Percentiles rank a stretch among this genome's conserved stretches.
Evolutionary conservation across 2,797 vertebrate genomes (phyloP).

Genomic region (Neosalanx taihuensis): DNA sequence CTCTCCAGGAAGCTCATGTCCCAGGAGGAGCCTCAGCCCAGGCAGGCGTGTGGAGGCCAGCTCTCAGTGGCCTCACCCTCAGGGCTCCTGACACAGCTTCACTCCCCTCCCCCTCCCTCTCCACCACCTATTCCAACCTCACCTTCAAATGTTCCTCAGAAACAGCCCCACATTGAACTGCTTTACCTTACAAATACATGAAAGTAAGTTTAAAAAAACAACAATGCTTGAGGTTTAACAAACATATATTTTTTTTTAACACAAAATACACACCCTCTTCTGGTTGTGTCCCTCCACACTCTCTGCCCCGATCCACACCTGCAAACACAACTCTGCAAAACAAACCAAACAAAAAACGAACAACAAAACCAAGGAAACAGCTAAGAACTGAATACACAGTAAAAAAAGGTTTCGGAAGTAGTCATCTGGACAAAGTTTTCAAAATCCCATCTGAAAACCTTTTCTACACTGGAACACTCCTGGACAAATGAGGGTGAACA

Average conservation of each 20-base stretch:
- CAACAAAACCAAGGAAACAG: neutral
- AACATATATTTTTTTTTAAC: too few relatives aligned
- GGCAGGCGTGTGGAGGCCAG: slow-evolving; percentile 50
- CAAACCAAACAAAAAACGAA: slow-evolving; percentile 5
- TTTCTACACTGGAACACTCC: too few relatives aligned
- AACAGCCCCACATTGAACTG: neutral
- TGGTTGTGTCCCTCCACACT: slow-evolving; percentile 7
- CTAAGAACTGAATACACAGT: neutral
- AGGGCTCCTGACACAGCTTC: slow-evolving; percentile 8
- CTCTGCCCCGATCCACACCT: slow-evolving; percentile 18
- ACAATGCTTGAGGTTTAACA: too few relatives aligned
- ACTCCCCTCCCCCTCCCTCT: neutral
- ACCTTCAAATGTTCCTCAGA: neutral
- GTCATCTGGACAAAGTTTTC: neutral
- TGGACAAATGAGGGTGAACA: too few relatives aligned
- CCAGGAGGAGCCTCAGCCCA: slow-evolving; percentile 31
- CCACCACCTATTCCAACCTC: slow-evolving; percentile 1
- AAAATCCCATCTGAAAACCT: too few relatives aligned
- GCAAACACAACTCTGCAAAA: slow-evolving; percentile 15
- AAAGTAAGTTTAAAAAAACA: too few relatives aligned
- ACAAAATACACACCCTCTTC: neutral
- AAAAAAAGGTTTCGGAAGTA: slow-evolving; percentile 14
- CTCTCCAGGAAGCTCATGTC: slow-evolving; percentile 43
- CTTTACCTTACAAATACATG: too few relatives aligned
- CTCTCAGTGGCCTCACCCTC: slow-evolving; percentile 12